Evolutionary conservation across 2,888 invertebrate genomes (phyloP).

Genomic region (Aspidiotus rigidus): DNA sequence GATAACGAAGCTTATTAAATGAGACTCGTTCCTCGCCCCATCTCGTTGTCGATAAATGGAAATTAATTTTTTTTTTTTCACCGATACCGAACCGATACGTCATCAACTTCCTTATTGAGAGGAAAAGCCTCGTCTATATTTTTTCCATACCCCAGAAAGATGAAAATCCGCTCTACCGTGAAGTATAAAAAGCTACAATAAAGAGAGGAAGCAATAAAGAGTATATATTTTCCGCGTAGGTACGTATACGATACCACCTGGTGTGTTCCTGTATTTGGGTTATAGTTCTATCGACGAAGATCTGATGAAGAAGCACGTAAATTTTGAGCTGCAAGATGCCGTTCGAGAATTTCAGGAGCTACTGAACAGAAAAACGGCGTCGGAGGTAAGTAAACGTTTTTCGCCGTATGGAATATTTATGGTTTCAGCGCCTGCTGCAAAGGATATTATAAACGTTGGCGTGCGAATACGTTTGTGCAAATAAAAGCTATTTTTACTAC

Average conservation of each 20-base stretch:
- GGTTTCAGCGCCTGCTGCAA: too few species aligned
- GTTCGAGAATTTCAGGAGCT: constrained; percentile 73
- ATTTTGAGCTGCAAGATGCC: constrained; percentile 69
- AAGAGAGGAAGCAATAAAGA: not conserved
- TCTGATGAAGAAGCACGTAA: constrained; percentile 66
- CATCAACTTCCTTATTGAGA: too few species aligned
- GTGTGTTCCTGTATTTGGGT: constrained; percentile 78
- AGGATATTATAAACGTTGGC: not conserved
- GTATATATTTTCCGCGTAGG: constrained; percentile 46
- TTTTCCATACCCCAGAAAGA: not conserved
- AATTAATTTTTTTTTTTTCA: not conserved
- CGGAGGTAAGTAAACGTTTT: constrained; percentile 36
- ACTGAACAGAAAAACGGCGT: constrained; percentile 43
- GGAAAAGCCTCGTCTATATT: too few species aligned
- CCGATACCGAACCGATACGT: not conserved
- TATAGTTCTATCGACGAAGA: constrained; percentile 84
- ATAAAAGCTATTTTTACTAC: too few species aligned
- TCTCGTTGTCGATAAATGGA: not conserved
- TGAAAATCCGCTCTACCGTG: not conserved
- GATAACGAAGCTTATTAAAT: not conserved
- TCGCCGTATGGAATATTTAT: too few species aligned
- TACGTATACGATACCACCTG: constrained; percentile 68
- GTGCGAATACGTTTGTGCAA: not conserved
- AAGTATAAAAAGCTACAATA: not conserved
- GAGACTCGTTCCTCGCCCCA: not conserved